These are phyloP conservation scores for Tuberolachnus salignus DNA, from an alignment of 2,888 invertebrate species.

Conservation along the genomic window DNA sequence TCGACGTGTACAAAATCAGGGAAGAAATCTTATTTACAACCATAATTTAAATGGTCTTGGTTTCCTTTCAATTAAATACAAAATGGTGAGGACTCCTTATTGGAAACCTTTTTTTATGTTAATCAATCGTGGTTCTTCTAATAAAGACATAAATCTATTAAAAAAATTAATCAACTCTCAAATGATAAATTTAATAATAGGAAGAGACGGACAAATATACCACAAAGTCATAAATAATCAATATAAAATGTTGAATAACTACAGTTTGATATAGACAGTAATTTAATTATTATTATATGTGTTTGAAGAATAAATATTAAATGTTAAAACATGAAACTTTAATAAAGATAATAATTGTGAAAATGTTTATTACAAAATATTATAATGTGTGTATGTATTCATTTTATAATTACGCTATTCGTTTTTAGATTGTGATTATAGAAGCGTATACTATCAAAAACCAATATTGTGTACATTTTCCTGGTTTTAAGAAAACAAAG, in stretches of 20 bases:
- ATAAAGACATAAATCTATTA: background rate
- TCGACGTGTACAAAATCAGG: background rate
- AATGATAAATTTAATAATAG: background rate
- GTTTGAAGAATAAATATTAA: background rate
- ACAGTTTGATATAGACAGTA: conserved; percentile 9
- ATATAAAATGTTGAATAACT: conserved; percentile 6
- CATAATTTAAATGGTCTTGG: background rate
- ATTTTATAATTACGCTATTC: no score
- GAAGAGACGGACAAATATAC: background rate
- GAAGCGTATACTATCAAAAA: no score
- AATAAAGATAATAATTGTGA: background rate
- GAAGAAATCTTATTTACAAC: background rate
- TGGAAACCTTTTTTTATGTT: conserved; percentile 31
- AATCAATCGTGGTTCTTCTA: background rate
- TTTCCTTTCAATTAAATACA: conserved; percentile 8
- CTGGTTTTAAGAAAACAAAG: no score
- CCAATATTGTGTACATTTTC: no score
- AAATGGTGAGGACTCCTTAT: background rate
- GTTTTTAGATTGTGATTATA: no score
- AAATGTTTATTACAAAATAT: no score
- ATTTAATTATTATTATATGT: background rate
- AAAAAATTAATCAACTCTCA: background rate
- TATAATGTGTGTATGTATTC: no score
- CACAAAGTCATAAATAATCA: background rate
- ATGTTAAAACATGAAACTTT: background rate